Evolutionary conservation across 2,888 invertebrate genomes (phyloP).

Genomic region (Cephus spinipes): DNA sequence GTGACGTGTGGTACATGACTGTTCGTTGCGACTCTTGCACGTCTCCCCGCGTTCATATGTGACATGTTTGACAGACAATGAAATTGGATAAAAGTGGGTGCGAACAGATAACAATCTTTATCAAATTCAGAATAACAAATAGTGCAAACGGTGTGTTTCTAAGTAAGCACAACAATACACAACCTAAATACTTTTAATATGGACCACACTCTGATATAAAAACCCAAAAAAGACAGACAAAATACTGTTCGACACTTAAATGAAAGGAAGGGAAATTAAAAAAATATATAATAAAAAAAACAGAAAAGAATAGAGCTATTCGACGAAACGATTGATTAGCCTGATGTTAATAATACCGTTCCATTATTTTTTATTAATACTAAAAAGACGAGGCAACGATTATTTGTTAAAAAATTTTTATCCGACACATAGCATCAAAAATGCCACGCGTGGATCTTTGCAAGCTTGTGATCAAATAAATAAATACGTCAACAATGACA

Average conservation of each 20-base stretch:
- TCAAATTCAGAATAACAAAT: conserved; percentile 31
- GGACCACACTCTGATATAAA: conserved; percentile 30
- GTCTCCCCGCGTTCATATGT: conserved; percentile 6
- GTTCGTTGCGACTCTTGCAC: conserved; percentile 14
- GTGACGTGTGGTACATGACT: conserved; percentile 33
- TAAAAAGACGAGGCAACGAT: not conserved
- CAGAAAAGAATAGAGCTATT: not conserved
- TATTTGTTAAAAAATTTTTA: not conserved
- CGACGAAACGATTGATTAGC: not conserved
- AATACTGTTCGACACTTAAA: not conserved
- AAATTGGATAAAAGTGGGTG: conserved; percentile 10
- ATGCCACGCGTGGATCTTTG: not conserved
- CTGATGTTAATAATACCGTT: not conserved
- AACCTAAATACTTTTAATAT: conserved; percentile 26
- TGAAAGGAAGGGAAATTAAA: not conserved
- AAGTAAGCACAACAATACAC: conserved; percentile 37
- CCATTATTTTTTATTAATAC: not conserved
- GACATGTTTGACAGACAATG: conserved; percentile 9
- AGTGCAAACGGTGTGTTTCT: conserved; percentile 24
- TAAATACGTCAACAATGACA: conserved; percentile 38
- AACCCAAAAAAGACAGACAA: not conserved
- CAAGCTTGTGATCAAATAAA: conserved; percentile 37
- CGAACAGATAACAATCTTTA: conserved; percentile 46
- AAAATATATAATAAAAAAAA: not conserved
- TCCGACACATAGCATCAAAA: not conserved